Percentiles rank a stretch among this genome's conserved stretches.
Evolutionary conservation across 2,113 vertebrate species (phyloP).

Genomic region (Pseudorectes ferrugineus): DNA sequence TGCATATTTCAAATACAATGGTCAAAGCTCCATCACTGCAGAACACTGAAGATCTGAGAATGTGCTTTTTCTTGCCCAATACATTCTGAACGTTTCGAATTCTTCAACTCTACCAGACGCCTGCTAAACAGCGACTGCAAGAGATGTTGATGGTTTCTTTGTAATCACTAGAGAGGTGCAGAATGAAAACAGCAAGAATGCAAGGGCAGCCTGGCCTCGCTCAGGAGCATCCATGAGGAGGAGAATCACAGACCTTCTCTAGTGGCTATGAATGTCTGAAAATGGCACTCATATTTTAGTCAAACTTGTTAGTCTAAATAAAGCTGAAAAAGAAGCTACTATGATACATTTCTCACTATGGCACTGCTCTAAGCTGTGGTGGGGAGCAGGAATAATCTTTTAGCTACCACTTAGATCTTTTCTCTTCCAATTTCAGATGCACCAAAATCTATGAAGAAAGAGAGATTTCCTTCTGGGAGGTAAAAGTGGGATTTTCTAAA

Average conservation of each 20-base stretch:
- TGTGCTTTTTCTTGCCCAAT: not conserved
- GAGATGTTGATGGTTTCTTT: not conserved
- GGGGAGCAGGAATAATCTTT: not conserved
- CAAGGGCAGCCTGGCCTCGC: not conserved
- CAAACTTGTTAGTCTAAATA: not conserved
- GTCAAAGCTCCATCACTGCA: not conserved
- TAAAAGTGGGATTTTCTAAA: not conserved
- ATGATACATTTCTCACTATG: not conserved
- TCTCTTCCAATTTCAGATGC: not conserved
- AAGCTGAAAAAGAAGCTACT: not conserved
- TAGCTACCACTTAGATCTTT: not conserved
- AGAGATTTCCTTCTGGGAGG: not conserved
- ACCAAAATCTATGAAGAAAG: not conserved
- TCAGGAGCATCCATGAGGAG: not conserved
- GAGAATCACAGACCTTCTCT: not conserved
- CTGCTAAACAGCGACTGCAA: not conserved
- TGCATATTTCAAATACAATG: fast-evolving
- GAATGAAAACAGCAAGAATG: not conserved
- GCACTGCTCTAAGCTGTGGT: not conserved
- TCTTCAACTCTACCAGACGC: not conserved
- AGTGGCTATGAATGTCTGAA: not conserved
- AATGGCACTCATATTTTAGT: not conserved
- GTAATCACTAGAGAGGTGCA: not conserved
- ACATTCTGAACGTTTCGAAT: not conserved
- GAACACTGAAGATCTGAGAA: not conserved